Base-by-base conservation (phyloP, 2,113 vertebrate genomes). In the Misgurnus anguillicaudatus region DNA sequence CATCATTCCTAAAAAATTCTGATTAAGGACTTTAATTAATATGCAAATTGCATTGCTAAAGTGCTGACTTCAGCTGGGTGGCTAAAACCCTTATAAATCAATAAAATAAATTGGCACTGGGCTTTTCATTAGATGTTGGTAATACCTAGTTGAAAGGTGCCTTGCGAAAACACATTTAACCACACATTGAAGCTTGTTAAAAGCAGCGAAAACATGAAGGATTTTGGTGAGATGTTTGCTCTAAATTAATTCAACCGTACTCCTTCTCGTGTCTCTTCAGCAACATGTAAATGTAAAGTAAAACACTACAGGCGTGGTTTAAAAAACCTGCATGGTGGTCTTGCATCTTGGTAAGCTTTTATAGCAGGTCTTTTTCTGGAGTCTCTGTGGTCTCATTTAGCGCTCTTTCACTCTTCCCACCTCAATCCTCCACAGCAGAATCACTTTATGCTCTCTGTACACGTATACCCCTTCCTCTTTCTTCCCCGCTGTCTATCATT, bases 21-120 rank as follows among this genome's bases (percentile, higher is more conserved):
- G 67, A 63, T 78, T 75, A 82, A 76, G 19, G 21, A 45, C 53
- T 76, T 79, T 57, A 76, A 81, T 81, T 84, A 79, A 70, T 70
- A 84, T 79, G 76, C 79, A 82, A 79, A 81, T 74, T 0, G 75
- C 66, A 55, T 19, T 42, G 48, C 79, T 60, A 78, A 45, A 63
- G 60, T 58, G 66, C 60, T 58, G 62, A 75, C 7, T 39, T 42
- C 36, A 69, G 64, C 21, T 67, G 67, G 45, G 39, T 36, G 42
- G 39, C 31, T 62, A 61, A 64, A 47, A 73, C 63, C 53, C 36
- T 65, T 63, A 72, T 24, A 58, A 61, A 36, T 72, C 70, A 71
- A 48, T 79, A 24, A 67, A 61, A 65, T 72, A 42, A 76, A 71
- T 21, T 42, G 74, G 21, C 17, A 58, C 16, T 79, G 70, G 61